A percentile compares a stretch with the other conserved stretches of the same genome.
phyloP scores from a whole-genome alignment of 2,113 vertebrate species.

The Pachycephala philippinensis region DNA sequence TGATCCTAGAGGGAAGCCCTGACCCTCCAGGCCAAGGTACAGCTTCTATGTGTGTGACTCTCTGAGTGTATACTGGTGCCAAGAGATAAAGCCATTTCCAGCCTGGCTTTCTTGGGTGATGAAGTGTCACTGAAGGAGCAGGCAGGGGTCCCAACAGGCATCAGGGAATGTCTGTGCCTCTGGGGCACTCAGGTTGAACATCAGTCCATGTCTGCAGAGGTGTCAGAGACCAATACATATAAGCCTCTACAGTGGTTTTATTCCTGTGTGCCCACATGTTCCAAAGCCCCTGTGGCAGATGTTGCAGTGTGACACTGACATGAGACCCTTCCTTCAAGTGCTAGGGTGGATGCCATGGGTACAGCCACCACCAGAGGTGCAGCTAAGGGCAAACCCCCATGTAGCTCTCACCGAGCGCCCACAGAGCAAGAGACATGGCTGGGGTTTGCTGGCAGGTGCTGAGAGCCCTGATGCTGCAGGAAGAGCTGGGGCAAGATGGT shows the following conservation, averaged over 20 bases:
- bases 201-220: background rate
- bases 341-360: fast-evolving
- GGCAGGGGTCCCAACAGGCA: fast-evolving
- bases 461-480: fast-evolving
- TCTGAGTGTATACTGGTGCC: background rate
- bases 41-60: too few relatives aligned
- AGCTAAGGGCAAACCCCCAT: fast-evolving
- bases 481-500: background rate
- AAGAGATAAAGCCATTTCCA: background rate
- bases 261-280: fast-evolving
- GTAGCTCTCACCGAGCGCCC: background rate
- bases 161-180: background rate
- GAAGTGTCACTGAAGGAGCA: background rate
- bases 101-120: fast-evolving
- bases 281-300: background rate
- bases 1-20: background rate
- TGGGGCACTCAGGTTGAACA: background rate
- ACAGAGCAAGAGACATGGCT: fast-evolving
- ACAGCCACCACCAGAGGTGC: background rate
- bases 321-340: fast-evolving
- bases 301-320: fast-evolving
- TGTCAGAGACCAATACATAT: fast-evolving
- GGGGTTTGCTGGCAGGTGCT: background rate
- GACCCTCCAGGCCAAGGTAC: fast-evolving
- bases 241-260: background rate